Evolutionary conservation across 2,797 vertebrate genomes (phyloP), one percentile per base, ranked within the genome.

Genomic region (Taeniopygia guttata): DNA sequence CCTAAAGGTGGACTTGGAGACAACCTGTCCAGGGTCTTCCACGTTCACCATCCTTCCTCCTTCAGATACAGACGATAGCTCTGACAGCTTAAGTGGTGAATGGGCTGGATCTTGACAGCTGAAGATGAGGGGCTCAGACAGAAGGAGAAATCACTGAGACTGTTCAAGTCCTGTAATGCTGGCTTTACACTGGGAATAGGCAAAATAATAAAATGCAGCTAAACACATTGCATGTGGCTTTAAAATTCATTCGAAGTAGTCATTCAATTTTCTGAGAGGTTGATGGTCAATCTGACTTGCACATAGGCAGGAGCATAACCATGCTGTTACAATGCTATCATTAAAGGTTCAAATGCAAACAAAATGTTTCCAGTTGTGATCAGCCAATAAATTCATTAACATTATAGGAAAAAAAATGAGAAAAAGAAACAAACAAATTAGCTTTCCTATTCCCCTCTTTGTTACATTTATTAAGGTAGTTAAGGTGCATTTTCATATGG

Each of bases 1-100:
- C 70, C 87, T 92, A 81, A 94, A 95, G 96, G 94, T 97, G 91
- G 96, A 54, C 64, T 18, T 81, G 74, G 74, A 82, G 84, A 87
- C 74, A 75, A 78, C 60, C 87, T 91, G 84, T 93, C 83, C 83
- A 75, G 49, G 80, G 80, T 82, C 93, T 85, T 73, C 20, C 3
- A 5, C 11, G 9, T 54, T 68, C 21, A 42, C 73, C 38, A 42
- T 59, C 54, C 66, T 94, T n/a, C 42, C 76, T 81, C 34, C 52
- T 83, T 83, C 76, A 77, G 78, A 88, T 45, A 66, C 45, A 74
- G 86, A 69, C 4, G 3, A 89, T 55, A 68, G 74, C 40, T 83
- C 54, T 87, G 85, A 56, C 76, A 66, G 19, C 25, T 74, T 74
- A 78, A 69, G 51, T 60, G 77, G 88, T 72, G 73, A 93, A 94